A percentile compares a stretch with the other conserved stretches of the same genome.
phyloP scores from a whole-genome alignment of 1,140 invertebrate species.

The Drosophila bocqueti region DNA sequence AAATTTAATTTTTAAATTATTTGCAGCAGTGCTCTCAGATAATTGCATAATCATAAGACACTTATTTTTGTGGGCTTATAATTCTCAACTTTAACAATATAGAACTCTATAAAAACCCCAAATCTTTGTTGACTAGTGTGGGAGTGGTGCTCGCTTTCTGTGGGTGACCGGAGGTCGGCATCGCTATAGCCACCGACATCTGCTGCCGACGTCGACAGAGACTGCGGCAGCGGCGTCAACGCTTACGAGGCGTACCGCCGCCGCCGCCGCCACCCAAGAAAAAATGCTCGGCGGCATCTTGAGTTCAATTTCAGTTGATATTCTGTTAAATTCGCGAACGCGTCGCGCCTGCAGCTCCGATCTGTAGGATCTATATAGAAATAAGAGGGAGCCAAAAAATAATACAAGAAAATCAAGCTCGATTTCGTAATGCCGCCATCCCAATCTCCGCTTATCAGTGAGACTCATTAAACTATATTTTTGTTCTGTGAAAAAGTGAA shows the following conservation, averaged over 20 bases:
- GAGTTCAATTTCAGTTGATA: conserved; percentile 82
- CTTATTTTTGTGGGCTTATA: no score
- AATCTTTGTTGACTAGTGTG: conserved; percentile 41
- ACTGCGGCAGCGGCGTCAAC: conserved; percentile 49
- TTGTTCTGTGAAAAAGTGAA: conserved; percentile 29
- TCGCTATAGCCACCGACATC: conserved; percentile 35
- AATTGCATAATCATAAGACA: no score
- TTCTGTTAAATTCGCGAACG: conserved; percentile 83
- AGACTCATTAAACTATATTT: not conserved
- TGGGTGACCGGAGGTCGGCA: conserved; percentile 52
- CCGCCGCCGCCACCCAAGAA: conserved; percentile 72
- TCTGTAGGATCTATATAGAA: conserved; percentile 13
- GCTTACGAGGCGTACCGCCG: conserved; percentile 31
- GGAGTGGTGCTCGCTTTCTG: conserved; percentile 36
- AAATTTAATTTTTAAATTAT: no score
- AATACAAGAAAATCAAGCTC: not conserved
- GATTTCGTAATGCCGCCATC: conserved; percentile 19
- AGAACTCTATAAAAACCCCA: not conserved
- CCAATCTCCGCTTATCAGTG: conserved; percentile 29
- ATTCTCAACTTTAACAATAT: no score
- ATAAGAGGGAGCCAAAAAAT: not conserved
- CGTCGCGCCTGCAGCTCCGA: conserved; percentile 70
- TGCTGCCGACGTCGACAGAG: conserved; percentile 23
- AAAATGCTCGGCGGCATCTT: conserved; percentile 76
- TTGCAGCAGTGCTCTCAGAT: no score